A percentile compares a stretch with the other conserved stretches of the same genome.
phyloP scores from a whole-genome alignment of 2,888 invertebrate species.

The Seira sanloemensis region DNA sequence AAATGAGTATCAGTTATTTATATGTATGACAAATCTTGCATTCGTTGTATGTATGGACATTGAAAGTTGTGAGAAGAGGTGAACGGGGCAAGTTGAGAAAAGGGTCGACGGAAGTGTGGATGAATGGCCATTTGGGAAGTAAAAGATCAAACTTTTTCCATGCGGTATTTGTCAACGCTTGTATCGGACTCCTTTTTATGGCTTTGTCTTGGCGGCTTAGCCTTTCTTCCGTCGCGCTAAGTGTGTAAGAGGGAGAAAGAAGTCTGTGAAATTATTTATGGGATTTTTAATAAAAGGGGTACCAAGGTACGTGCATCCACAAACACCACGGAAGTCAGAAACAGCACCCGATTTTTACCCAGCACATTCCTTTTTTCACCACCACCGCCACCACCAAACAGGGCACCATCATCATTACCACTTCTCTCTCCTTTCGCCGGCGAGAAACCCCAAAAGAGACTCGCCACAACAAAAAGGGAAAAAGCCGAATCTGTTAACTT shows the following conservation, averaged over 20 bases:
- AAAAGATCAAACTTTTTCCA: conserved; percentile 48
- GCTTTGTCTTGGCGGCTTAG: conserved; percentile 19
- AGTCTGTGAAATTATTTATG: conserved; percentile 60
- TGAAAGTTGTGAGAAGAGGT: background rate
- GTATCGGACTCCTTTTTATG: background rate
- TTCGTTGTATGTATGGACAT: background rate
- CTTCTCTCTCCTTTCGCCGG: background rate
- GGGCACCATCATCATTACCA: conserved; percentile 16
- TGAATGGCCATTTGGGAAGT: conserved; percentile 31
- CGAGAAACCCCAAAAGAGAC: conserved; percentile 4
- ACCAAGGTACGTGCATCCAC: background rate
- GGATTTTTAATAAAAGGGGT: conserved; percentile 34
- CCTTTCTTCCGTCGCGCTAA: conserved; percentile 17
- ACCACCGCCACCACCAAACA: conserved; percentile 25
- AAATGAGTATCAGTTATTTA: no score
- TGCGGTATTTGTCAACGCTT: background rate
- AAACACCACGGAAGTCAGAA: background rate
- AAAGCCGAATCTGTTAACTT: conserved; percentile 9
- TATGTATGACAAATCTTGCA: no score
- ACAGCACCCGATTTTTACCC: background rate
- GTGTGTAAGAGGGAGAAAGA: conserved; percentile 24
- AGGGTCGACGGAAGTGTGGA: conserved; percentile 50
- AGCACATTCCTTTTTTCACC: background rate
- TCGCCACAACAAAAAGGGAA: conserved; percentile 8
- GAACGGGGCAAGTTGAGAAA: conserved; percentile 33